Evolutionary conservation across 2,797 vertebrate genomes (phyloP), one percentile per base, ranked within the genome.

Genomic region (Lutjanus argentimaculatus): DNA sequence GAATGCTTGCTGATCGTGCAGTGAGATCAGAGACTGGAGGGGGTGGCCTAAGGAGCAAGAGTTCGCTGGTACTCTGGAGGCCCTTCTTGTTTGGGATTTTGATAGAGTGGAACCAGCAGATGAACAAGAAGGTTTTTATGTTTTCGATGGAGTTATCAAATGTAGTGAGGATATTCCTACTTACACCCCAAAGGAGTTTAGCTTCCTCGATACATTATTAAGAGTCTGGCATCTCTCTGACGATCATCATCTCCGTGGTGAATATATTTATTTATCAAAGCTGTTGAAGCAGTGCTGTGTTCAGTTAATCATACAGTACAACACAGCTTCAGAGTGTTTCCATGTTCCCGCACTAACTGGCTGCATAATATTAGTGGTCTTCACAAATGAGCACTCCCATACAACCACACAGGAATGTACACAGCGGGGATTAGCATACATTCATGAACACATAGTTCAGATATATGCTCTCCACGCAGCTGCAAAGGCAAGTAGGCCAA

Each of bases 401-500:
- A 17, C 65, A 48, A 25, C 36, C 12, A 40, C 66, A 76, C 61
- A 65, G 49, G 57, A 77, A 17, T 70, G 66, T n/a, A 16, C 52
- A 55, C 66, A 22, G 46, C 25, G 11, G 48, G 21, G 71, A 77
- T 85, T 72, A 80, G 69, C 64, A 69, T 45, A 66, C 65, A 75
- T 58, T 76, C 74, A 72, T 63, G 43, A 64, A 61, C 52, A 52
- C 45, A 62, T 43, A 62, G 55, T 75, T 62, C 12, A 49, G 17
- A 75, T 61, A 81, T 48, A 45, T 13, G 17, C 71, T 76, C 52
- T 57, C 51, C 73, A 16, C 63, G 56, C 72, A 36, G 76, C 73
- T 77, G 59, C 75, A 67, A 21, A 59, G 30, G 70, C 72, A 89
- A 90, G 52, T 86, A 74, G 89, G 89, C 85, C 88, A 90, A 85